phyloP scores from a whole-genome alignment of 2,888 invertebrate species.

The Heliconius ismenius region DNA sequence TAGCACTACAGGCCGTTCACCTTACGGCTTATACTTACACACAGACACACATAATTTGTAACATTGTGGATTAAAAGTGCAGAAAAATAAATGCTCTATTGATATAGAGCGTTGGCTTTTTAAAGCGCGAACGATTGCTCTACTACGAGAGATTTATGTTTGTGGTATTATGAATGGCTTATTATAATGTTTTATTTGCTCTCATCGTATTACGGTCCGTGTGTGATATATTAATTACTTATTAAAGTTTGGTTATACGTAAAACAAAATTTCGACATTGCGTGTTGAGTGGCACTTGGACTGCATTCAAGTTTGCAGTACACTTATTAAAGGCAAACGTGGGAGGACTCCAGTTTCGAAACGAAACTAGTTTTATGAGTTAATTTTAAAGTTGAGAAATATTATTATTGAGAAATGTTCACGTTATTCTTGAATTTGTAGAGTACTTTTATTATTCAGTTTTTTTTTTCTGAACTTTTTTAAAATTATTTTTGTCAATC shows the following conservation, averaged over 20 bases:
- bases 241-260: not conserved
- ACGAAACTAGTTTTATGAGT: slow-evolving; percentile 37
- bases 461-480: not conserved
- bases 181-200: not conserved
- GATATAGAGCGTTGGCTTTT: slow-evolving; percentile 10
- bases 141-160: slow-evolving; percentile 13
- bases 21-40: slow-evolving; percentile 45
- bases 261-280: not conserved
- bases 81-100: slow-evolving; percentile 31
- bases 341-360: slow-evolving; percentile 42
- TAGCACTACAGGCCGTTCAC: slow-evolving; percentile 69
- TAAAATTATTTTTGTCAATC: not conserved
- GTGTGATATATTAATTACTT: not conserved
- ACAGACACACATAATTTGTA: slow-evolving; percentile 35
- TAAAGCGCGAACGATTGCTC: slow-evolving; percentile 9
- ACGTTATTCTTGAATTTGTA: not conserved
- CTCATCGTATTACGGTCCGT: slow-evolving; percentile 2
- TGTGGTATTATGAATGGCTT: slow-evolving; percentile 3
- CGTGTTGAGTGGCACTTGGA: not conserved
- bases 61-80: slow-evolving; percentile 31
- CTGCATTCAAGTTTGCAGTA: slow-evolving; percentile 23
- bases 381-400: not conserved
- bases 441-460: not conserved
- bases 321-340: slow-evolving; percentile 37
- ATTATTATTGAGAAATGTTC: not conserved